Evolutionary conservation across 2,797 vertebrate species (phyloP), one percentile per base, ranked within the genome.

Genomic region (Rhynchotus rufescens): DNA sequence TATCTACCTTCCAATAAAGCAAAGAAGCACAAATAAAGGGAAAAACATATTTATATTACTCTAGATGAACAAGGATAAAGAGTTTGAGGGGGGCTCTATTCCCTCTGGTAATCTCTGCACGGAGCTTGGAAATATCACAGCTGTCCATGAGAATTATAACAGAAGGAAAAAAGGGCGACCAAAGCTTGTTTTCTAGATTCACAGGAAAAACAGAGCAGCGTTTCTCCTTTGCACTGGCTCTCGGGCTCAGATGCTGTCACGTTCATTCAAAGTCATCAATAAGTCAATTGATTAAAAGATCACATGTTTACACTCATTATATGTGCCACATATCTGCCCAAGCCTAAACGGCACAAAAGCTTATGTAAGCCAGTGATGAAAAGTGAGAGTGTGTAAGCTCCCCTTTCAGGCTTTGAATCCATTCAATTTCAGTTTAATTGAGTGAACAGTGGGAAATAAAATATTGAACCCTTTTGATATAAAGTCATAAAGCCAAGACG

Each of bases 341-440:
- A 49, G 57, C 47, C 72, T 72, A 42, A 81, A 86, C 82, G 40
- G 61, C 82, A 78, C 56, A 71, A 26, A 0, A 13, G 87, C 85
- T 47, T 71, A 80, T 26, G 64, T 54, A 83, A 45, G 86, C 66
- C 91, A 89, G 88, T 20, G 77, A 78, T 56, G 60, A 86, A 73
- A 86, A 82, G 47, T 76, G 78, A 76, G 54, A 87, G 77, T 2
- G 23, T 9, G 26, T 14, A 88, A 22, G 28, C 77, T 83, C 86
- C 80, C 59, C 86, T 79, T 84, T 72, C 78, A 87, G 54, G 85
- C 45, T 93, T 83, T 77, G 93, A 91, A 95, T 56, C 86, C 66
- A 92, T 69, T n/a, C 89, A 69, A 56, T 88, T 93, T 93, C 76
- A 81, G 21, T 83, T 93, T 89, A 86, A 89, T 8, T 80, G 72